Evolutionary conservation across 1,140 invertebrate genomes (phyloP), one percentile per base, ranked within the genome.

Genomic region (Aricia agestis): DNA sequence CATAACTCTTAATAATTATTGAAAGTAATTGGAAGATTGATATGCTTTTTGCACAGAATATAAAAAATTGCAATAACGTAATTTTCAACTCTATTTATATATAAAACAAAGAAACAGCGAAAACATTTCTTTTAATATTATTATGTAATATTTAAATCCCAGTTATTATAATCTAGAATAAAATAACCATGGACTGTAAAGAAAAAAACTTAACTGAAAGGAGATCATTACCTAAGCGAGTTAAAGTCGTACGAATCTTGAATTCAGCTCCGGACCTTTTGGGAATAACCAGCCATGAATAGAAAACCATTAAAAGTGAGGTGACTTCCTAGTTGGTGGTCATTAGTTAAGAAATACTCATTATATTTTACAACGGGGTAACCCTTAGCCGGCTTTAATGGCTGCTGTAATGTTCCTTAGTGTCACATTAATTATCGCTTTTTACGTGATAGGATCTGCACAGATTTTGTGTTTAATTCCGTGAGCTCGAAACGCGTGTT

Each of bases 381-480:
- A 15, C 45, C 45, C 45, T 52, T 52, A 52, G 45, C 36, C 13
- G 45, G 45, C 13, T 52, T 74, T 72, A 74, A 74, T 72, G 73
- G 67, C 70, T 67, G 59, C 70, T 68, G 67, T 74, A 71, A 74
- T 69, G 73, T 70, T 71, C 73, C 71, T 74, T 74, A 74, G 68
- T 63, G 73, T 71, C 73, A 74, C 73, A 72, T 74, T 74, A 74
- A 74, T 74, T 74, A 74, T 72, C 73, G 41, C 70, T 61, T 74
- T 36, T 74, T 71, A 69, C 73, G 73, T 74, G 70, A 74, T 74
- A 74, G 73, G 70, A 74, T 71, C 70, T 67, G 71, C 45, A 15
- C 9, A 52, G 45, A 52, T 52, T 52, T 13, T 52, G 45, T 52
- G 45, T 15, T 52, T 52, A 52, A 52, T 52, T 52, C 45, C 11